Conservation (phyloP, 2,888 invertebrate species). For the Blastobasis adustella region DNA sequence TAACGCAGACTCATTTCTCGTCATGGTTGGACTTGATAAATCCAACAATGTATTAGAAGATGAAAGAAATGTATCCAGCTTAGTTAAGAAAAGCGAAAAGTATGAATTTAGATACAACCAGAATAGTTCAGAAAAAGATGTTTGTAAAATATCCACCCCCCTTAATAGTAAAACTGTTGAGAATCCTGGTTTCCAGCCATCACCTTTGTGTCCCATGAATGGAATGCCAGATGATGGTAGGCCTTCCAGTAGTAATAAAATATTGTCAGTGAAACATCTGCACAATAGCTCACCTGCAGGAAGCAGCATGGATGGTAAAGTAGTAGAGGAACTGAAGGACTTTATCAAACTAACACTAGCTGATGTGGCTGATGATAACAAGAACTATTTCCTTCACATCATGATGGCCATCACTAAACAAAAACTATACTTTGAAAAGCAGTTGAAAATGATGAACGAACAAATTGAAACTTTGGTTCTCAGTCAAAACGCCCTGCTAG, state of each 20-base stretch:
- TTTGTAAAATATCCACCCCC: slow-evolving; percentile 61
- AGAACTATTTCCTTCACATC: slow-evolving; percentile 60
- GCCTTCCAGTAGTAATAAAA: slow-evolving; percentile 29
- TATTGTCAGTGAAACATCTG: slow-evolving; percentile 28
- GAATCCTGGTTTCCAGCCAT: slow-evolving; percentile 35
- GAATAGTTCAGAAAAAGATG: slow-evolving; percentile 47
- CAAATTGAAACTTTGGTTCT: slow-evolving; percentile 48
- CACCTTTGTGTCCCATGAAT: slow-evolving; percentile 41
- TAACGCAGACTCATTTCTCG: slow-evolving; percentile 59
- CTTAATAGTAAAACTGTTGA: slow-evolving; percentile 38
- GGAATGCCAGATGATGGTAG: slow-evolving; percentile 38
- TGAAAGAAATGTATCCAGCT: slow-evolving; percentile 38
- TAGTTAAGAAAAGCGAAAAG: slow-evolving; percentile 42
- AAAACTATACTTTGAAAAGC: slow-evolving; percentile 60
- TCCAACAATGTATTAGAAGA: slow-evolving; percentile 45
- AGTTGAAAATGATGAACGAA: slow-evolving; percentile 42
- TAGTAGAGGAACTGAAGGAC: slow-evolving; percentile 56
- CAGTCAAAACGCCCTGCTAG: slow-evolving; percentile 57
- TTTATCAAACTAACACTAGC: slow-evolving; percentile 50
- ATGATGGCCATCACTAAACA: slow-evolving; percentile 69
- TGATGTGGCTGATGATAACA: slow-evolving; percentile 58
- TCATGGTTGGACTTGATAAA: slow-evolving; percentile 59
- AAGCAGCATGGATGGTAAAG: slow-evolving; percentile 30
- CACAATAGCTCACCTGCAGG: slow-evolving; percentile 18
- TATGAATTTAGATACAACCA: slow-evolving; percentile 37